Evolutionary conservation across 2,797 vertebrate genomes (phyloP).

Genomic region (Decapterus maruadsi): DNA sequence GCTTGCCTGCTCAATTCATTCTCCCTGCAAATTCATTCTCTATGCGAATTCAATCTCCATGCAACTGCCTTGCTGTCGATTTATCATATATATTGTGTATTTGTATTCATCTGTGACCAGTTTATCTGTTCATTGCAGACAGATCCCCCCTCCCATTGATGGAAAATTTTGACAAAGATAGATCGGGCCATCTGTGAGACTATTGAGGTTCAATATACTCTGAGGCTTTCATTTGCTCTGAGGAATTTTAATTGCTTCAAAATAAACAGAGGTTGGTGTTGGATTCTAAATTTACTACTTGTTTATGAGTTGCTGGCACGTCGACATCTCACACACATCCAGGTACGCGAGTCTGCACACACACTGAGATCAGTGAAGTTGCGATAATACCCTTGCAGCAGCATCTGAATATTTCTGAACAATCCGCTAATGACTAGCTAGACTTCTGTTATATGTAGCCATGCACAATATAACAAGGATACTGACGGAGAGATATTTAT

Average conservation of each 20-base stretch:
- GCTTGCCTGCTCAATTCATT: conserved; percentile 66
- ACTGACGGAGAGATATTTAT: conserved; percentile 28
- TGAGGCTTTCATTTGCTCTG: conserved; percentile 74
- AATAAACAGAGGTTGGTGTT: conserved; percentile 68
- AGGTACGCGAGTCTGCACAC: conserved; percentile 32
- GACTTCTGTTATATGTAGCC: conserved; percentile 7
- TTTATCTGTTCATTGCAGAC: conserved; percentile 80
- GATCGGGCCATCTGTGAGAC: conserved; percentile 80
- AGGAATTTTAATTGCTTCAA: conserved; percentile 81
- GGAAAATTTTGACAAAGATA: conserved; percentile 79
- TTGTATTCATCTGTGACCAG: conserved; percentile 83
- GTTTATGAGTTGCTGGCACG: conserved; percentile 61
- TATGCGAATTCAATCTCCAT: conserved; percentile 74
- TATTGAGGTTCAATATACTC: conserved; percentile 80
- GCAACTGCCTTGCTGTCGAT: conserved; percentile 66
- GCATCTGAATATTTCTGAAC: conserved; percentile 27
- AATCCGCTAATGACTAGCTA: conserved; percentile 33
- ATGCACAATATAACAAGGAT: conserved; percentile 15
- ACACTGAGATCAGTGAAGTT: conserved; percentile 6
- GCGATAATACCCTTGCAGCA: conserved; percentile 24
- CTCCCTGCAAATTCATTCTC: conserved; percentile 60
- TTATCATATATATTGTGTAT: conserved; percentile 81
- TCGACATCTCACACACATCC: conserved; percentile 40
- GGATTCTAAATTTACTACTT: conserved; percentile 68
- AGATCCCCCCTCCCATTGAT: conserved; percentile 61